A percentile compares a stretch with the other conserved stretches of the same genome.
Conservation (phyloP, 2,113 vertebrate species). For the Argyrosomus japonicus region DNA sequence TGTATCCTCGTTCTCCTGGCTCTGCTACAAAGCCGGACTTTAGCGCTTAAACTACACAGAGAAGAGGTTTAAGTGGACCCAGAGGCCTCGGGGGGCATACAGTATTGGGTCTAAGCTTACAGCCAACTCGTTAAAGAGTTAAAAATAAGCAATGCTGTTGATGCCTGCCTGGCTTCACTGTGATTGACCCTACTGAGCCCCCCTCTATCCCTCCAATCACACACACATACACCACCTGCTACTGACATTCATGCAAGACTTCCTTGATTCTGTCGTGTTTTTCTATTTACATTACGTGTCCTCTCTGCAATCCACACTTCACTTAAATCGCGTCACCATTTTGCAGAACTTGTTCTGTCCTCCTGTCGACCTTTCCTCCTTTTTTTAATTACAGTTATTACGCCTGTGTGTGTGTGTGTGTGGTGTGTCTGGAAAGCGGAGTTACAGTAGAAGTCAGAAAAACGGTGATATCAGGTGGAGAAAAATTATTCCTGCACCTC, state of each 20-base stretch:
- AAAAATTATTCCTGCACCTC: background rate
- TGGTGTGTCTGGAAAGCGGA: background rate
- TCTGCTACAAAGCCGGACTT: slow-evolving; percentile 12
- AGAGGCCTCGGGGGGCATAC: slow-evolving; percentile 21
- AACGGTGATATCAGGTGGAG: background rate
- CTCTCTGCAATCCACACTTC: background rate
- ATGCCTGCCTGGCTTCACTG: slow-evolving; percentile 65
- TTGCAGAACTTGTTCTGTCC: background rate
- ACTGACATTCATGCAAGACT: slow-evolving; percentile 64
- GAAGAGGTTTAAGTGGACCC: slow-evolving; percentile 16
- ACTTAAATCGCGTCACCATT: background rate
- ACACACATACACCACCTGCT: slow-evolving; percentile 61
- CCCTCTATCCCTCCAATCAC: background rate
- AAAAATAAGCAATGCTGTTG: slow-evolving; percentile 83
- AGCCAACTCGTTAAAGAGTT: slow-evolving; percentile 82
- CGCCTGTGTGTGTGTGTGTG: background rate
- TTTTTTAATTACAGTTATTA: background rate
- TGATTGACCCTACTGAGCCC: slow-evolving; percentile 63
- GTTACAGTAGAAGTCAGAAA: background rate
- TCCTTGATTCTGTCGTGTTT: background rate
- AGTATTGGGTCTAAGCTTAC: slow-evolving; percentile 74
- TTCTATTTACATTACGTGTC: background rate
- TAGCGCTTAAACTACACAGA: slow-evolving; percentile 18
- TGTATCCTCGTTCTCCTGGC: background rate
- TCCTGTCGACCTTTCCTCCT: background rate